phyloP scores from a whole-genome alignment of 2,113 vertebrate species.

The Cyanistes caeruleus region DNA sequence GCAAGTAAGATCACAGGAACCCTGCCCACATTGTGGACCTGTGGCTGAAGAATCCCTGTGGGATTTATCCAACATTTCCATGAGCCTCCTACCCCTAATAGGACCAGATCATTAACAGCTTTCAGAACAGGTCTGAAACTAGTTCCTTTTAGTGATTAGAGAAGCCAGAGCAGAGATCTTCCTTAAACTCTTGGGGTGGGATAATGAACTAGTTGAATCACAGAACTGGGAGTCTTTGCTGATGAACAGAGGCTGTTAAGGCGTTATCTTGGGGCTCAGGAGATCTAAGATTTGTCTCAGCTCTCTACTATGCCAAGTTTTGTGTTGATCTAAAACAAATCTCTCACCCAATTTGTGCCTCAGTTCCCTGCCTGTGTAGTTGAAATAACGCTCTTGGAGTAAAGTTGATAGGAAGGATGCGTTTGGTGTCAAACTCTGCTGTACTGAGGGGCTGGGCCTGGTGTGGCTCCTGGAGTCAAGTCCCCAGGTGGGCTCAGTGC shows the following conservation, averaged over 20 bases:
- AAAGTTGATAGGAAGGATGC: neutral
- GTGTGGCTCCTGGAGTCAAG: neutral
- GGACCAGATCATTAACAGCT: neutral
- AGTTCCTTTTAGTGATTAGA: neutral
- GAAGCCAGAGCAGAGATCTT: neutral
- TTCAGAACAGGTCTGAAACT: neutral
- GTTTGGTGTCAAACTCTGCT: neutral
- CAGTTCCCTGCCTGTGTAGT: neutral
- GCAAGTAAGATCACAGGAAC: neutral
- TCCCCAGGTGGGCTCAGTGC: slow-evolving; percentile 32
- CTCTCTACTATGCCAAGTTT: slow-evolving; percentile 5
- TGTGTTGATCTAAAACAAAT: slow-evolving; percentile 40
- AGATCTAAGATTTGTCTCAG: slow-evolving; percentile 24
- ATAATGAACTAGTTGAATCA: slow-evolving; percentile 31
- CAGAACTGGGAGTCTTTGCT: slow-evolving; percentile 19
- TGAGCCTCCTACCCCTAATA: neutral
- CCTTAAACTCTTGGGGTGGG: neutral
- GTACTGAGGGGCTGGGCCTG: neutral
- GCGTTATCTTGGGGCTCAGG: neutral
- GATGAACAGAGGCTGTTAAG: neutral
- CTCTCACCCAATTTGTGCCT: neutral
- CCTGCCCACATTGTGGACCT: neutral
- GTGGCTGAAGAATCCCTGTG: neutral
- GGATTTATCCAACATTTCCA: neutral
- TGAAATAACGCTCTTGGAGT: neutral